phyloP scores from a whole-genome alignment of 2,113 vertebrate genomes.

The Tinamus guttatus region DNA sequence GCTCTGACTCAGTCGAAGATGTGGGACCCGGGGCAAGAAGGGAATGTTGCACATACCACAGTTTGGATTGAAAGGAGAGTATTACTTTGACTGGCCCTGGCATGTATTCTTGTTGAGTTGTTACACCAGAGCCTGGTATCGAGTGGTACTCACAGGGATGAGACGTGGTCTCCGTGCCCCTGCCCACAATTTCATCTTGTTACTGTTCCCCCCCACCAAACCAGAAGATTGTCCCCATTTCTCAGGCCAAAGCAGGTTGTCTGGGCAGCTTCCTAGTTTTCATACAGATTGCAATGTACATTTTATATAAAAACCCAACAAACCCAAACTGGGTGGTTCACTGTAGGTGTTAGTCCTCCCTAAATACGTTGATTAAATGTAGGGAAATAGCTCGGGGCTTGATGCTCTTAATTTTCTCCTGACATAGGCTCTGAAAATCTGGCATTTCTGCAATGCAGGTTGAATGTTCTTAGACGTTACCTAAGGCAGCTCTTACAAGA shows the following conservation, averaged over 20 bases:
- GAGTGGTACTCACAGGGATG: neutral
- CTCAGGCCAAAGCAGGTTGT: neutral
- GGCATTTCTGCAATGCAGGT: neutral
- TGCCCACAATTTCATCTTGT: neutral
- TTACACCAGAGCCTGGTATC: neutral
- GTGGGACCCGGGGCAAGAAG: neutral
- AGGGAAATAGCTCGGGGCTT: rapidly evolving
- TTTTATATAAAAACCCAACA: neutral
- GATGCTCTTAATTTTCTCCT: neutral
- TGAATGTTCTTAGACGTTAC: neutral
- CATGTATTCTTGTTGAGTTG: neutral
- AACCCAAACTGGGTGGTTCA: neutral
- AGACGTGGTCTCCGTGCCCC: neutral
- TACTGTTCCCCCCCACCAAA: neutral
- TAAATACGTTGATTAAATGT: neutral
- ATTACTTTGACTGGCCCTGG: neutral
- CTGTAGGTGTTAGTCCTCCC: rapidly evolving
- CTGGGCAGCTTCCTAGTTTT: neutral
- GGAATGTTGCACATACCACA: neutral
- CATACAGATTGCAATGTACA: neutral
- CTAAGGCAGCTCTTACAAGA: neutral
- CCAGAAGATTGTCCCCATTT: neutral
- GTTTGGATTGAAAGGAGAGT: neutral
- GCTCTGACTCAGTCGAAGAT: neutral
- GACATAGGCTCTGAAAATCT: neutral